Base-by-base conservation (phyloP, 2,797 vertebrate species). In the Alauda arvensis region DNA sequence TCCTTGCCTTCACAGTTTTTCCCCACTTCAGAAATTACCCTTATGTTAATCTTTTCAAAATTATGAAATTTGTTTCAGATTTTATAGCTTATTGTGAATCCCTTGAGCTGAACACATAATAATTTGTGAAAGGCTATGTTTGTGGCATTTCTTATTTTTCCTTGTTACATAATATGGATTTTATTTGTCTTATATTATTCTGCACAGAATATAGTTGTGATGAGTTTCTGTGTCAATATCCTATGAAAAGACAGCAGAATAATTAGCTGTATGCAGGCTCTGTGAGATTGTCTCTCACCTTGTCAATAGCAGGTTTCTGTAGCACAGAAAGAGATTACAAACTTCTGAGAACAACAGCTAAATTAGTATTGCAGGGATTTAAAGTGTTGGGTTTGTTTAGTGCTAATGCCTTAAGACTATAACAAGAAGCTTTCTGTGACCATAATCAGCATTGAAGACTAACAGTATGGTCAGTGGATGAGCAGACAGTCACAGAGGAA, bases 121-220 rank as follows among this genome's bases (percentile, higher is more conserved):
- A 2, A 40, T 70, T 76, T 63, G 17, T 76, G 69, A 76, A 87
- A 55, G 28, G 7, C 21, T 75, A 23, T 59, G 34, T 48, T 82
- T 87, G 51, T 83, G 62, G 33, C 25, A 82, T 87, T 89, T 87
- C 39, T 89, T 76, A 55, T 56, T 62, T 80, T 52, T 81, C 6
- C 48, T 77, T 91, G 16, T 26, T 61, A 68, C 56, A 45, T 65
- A 66, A 40, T 33, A 86, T 40, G 80, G 69, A 77, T 83, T 94
- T 87, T 85, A 49, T 89, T 92, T 93, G 59, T 71, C 71, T 83
- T 89, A 37, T 34, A 67, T 69, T 89, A 60, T 45, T 87, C 60
- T 62, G 34, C 24, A n/a, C 24, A 81, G 45, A 84, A 83, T 20
- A 78, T 28, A 63, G 40, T 48, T 56, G 37, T 42, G 39, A 83